These are phyloP conservation scores for Microcebus ravelobensis DNA, from an alignment of 2,113 vertebrate genomes.

Conservation along the genomic window DNA sequence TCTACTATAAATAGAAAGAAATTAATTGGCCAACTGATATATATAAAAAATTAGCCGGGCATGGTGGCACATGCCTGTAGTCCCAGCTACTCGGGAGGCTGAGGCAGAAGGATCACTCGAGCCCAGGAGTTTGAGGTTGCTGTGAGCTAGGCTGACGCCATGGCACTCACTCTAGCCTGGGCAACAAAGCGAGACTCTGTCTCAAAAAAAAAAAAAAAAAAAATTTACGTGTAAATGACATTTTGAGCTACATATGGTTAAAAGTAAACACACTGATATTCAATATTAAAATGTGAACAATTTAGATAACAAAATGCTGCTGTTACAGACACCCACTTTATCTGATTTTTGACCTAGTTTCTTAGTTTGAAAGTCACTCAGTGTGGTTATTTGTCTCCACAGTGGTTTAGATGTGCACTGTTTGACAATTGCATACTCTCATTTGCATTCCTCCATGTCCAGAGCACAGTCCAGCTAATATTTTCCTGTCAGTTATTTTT, in stretches of 20 bases:
- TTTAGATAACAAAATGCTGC: not conserved
- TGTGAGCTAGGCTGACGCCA: no score
- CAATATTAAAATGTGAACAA: not conserved
- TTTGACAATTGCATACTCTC: not conserved
- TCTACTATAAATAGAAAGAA: no score
- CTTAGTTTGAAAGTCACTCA: slow-evolving; percentile 48
- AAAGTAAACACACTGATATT: not conserved
- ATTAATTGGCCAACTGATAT: no score
- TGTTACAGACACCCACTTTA: not conserved
- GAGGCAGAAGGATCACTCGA: no score
- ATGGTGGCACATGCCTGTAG: no score
- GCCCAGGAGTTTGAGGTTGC: no score
- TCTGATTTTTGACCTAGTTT: slow-evolving; percentile 42
- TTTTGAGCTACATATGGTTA: not conserved
- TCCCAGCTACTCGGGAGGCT: no score
- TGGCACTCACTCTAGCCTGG: no score
- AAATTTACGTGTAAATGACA: not conserved
- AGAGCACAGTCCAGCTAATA: not conserved
- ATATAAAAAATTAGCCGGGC: no score
- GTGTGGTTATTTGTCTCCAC: not conserved
- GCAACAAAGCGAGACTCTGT: no score
- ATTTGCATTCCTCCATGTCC: slow-evolving; percentile 32
- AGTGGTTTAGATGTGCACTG: not conserved
- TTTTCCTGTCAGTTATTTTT: slow-evolving; percentile 41
- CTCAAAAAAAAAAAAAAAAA: no score